Conservation (phyloP, 2,888 invertebrate species). For the Trachelus iudaicus region DNA sequence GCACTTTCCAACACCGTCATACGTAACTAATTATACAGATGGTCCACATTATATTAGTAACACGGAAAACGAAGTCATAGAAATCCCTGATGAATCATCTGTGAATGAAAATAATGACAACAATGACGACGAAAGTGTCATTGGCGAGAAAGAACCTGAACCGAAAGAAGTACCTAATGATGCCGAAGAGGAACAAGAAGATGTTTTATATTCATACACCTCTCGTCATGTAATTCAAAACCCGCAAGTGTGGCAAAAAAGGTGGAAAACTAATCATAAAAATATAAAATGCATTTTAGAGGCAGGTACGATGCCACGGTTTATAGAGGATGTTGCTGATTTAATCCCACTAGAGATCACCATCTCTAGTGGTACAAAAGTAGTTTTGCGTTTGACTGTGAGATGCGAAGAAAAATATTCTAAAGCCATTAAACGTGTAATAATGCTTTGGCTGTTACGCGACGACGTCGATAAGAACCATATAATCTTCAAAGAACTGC, state of each 20-base stretch:
- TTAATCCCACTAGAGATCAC: neutral
- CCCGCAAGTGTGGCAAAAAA: neutral
- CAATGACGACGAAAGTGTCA: neutral
- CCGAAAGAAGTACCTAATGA: neutral
- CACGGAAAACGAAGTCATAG: neutral
- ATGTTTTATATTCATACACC: neutral
- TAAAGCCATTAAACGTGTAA: neutral
- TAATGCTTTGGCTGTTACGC: neutral
- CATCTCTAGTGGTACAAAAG: neutral
- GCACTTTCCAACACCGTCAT: slow-evolving; percentile 52
- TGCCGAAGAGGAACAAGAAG: neutral
- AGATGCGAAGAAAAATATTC: neutral
- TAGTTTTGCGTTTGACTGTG: neutral
- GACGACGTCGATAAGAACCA: neutral
- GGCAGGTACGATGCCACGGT: neutral
- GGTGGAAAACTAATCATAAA: neutral
- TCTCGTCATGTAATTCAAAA: neutral
- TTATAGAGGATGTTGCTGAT: neutral
- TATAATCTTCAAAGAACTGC: slow-evolving; percentile 1
- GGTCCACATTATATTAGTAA: slow-evolving; percentile 29
- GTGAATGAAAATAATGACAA: neutral
- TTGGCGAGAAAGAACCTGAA: neutral
- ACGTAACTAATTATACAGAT: slow-evolving; percentile 45
- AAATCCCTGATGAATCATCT: neutral
- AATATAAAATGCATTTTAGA: neutral